Conservation (phyloP, 2,113 vertebrate genomes). For the Corythaeola cristata region DNA sequence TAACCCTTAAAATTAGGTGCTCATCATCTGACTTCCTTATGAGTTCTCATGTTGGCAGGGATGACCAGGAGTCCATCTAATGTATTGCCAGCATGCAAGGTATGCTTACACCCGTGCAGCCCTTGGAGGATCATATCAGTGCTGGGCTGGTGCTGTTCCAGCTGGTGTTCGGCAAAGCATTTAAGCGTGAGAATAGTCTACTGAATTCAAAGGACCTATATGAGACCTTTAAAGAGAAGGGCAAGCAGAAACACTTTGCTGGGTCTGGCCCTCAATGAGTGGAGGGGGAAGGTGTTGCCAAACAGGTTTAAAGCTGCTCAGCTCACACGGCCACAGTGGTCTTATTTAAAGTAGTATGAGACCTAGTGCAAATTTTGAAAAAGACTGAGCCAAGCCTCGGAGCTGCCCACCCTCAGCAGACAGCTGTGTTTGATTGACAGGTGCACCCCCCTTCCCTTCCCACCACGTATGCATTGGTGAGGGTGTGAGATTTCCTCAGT, state of each 20-base stretch:
- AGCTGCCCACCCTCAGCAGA: not conserved
- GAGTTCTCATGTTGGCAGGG: not conserved
- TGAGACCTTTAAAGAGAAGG: not conserved
- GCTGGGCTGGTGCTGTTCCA: not conserved
- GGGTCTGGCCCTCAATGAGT: not conserved
- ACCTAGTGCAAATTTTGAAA: not conserved
- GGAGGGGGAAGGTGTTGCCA: not conserved
- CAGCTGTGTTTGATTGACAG: not conserved
- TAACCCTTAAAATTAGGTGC: not conserved
- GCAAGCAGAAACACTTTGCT: not conserved
- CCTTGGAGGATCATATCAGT: not conserved
- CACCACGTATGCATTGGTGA: not conserved
- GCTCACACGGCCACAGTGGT: not conserved
- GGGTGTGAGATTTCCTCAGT: slow-evolving; percentile 28
- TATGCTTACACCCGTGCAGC: not conserved
- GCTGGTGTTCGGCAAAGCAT: not conserved
- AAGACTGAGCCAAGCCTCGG: not conserved
- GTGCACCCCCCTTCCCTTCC: not conserved
- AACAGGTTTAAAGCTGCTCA: not conserved
- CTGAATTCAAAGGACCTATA: not conserved
- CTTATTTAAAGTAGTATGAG: not conserved
- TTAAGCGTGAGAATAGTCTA: not conserved
- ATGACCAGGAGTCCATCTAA: not conserved
- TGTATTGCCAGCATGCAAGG: not conserved
- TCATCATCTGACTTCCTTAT: not conserved